These are phyloP conservation scores for Sinocyclocheilus maitianheensis DNA, from an alignment of 2,113 vertebrate species.

Conservation along the genomic window DNA sequence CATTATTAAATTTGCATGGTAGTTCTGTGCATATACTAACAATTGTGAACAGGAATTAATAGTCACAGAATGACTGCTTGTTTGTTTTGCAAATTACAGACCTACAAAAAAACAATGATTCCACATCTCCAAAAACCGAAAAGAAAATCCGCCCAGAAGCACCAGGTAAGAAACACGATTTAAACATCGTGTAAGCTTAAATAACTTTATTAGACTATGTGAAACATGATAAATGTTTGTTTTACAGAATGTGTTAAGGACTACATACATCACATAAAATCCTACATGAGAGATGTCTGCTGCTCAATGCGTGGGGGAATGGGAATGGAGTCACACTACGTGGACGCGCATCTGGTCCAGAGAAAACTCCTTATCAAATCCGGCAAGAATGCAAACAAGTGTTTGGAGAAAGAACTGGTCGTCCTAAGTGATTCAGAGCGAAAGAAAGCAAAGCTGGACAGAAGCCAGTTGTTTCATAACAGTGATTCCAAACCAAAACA, in stretches of 20 bases:
- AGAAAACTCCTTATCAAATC: constrained; percentile 70
- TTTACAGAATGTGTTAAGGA: constrained; percentile 76
- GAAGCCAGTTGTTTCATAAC: constrained; percentile 72
- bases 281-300: constrained; percentile 68
- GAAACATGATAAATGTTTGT: neutral
- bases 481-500: constrained; percentile 53
- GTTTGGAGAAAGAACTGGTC: constrained; percentile 79
- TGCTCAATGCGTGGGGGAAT: constrained; percentile 63
- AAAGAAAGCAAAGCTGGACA: constrained; percentile 63
- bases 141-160: constrained; percentile 49
- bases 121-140: constrained; percentile 37
- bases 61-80: neutral
- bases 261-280: constrained; percentile 72
- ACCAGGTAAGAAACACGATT: constrained; percentile 58
- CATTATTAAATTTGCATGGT: neutral
- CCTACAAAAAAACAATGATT: constrained; percentile 29
- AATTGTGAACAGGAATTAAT: neutral
- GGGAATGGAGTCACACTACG: constrained; percentile 72
- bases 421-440: constrained; percentile 74
- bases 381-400: constrained; percentile 76
- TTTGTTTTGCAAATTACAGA: constrained; percentile 49
- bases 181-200: neutral
- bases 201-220: neutral
- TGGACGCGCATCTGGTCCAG: constrained; percentile 75
- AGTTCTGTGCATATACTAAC: neutral